Conservation (phyloP, 2,797 vertebrate genomes). For the Setipinna tenuifilis region DNA sequence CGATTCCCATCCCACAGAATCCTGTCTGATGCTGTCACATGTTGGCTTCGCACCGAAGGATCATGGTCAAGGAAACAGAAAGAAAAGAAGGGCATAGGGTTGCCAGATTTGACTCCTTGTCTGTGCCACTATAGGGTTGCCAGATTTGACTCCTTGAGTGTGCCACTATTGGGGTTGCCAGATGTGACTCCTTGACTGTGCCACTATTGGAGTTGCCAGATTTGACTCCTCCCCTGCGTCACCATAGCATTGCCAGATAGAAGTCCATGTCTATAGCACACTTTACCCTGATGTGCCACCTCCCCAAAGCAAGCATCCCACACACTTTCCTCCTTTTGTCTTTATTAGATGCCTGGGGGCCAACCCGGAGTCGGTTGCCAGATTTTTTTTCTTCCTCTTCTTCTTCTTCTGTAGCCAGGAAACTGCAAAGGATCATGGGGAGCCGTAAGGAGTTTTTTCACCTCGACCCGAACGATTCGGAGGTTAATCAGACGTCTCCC, state of each 20-base stretch:
- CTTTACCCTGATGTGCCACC: neutral
- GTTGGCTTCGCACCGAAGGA: neutral
- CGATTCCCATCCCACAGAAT: neutral
- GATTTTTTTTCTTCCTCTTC: neutral
- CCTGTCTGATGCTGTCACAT: neutral
- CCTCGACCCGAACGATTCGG: neutral
- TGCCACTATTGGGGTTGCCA: neutral
- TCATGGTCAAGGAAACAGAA: neutral
- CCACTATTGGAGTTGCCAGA: neutral
- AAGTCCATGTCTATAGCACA: neutral
- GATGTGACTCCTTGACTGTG: neutral
- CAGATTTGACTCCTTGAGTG: neutral
- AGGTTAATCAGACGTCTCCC: constrained; percentile 10
- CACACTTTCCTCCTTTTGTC: too few relatives aligned
- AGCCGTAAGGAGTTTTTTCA: neutral
- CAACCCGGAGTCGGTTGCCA: neutral
- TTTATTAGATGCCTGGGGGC: neutral
- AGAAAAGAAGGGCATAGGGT: neutral
- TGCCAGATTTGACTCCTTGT: neutral
- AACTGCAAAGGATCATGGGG: neutral
- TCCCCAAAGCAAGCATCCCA: neutral
- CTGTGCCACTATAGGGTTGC: neutral
- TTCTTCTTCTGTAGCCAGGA: neutral
- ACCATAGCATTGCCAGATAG: too few relatives aligned
- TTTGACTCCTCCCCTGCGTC: neutral